Percentiles rank a stretch among this genome's conserved stretches.
These are phyloP conservation scores for Drosophila borborema DNA, from an alignment of 2,888 invertebrate genomes.

Conservation along the genomic window DNA sequence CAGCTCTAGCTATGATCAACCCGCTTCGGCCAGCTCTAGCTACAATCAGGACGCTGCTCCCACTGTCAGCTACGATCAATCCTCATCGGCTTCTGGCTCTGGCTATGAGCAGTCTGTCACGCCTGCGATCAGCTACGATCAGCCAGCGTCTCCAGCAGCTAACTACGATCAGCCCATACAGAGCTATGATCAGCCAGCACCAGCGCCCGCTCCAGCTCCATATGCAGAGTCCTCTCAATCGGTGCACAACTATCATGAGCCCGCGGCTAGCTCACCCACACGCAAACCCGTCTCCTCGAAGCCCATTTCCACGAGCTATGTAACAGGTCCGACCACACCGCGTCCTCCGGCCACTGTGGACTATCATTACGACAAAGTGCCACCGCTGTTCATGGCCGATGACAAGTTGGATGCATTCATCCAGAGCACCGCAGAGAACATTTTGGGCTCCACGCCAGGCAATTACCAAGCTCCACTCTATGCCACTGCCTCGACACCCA, in stretches of 20 bases:
- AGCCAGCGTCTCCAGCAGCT: constrained; percentile 27
- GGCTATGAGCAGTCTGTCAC: constrained; percentile 40
- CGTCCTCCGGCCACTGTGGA: constrained; percentile 85
- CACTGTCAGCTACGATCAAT: constrained; percentile 50
- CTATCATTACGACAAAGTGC: constrained; percentile 76
- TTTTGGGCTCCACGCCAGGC: constrained; percentile 61
- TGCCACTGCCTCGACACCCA: constrained; percentile 79
- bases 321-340: constrained; percentile 86
- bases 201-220: constrained; percentile 1
- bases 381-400: constrained; percentile 76
- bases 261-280: constrained; percentile 58
- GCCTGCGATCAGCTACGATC: constrained; percentile 31
- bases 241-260: constrained; percentile 49
- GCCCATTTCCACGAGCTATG: constrained; percentile 86
- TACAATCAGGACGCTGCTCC: constrained; percentile 42
- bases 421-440: constrained; percentile 78
- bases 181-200: constrained; percentile 22
- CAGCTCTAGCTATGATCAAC: constrained; percentile 36
- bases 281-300: constrained; percentile 69
- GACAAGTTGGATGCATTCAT: constrained; percentile 82
- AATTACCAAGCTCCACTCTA: constrained; percentile 68
- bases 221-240: constrained; percentile 50
- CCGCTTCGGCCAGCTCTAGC: constrained; percentile 25
- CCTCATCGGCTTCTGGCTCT: constrained; percentile 21
- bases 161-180: constrained; percentile 24